These are phyloP conservation scores for Yponomeuta malinellus DNA, from an alignment of 2,888 invertebrate species.

Conservation along the genomic window DNA sequence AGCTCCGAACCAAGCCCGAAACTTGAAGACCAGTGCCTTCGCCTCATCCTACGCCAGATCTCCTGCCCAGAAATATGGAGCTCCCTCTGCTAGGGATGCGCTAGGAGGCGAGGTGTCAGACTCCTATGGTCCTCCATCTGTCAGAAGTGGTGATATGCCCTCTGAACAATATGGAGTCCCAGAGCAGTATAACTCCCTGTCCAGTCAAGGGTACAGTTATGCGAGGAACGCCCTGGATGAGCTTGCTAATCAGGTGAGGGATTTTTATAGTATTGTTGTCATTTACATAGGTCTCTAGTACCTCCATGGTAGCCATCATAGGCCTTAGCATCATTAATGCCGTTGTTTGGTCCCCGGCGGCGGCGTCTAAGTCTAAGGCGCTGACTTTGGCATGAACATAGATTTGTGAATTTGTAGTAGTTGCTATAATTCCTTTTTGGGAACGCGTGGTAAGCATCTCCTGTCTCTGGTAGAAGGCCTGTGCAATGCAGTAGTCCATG, in stretches of 20 bases:
- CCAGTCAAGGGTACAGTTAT: constrained; percentile 45
- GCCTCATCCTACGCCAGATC: constrained; percentile 53
- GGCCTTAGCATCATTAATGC: no score
- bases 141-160: constrained; percentile 40
- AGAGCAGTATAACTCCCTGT: constrained; percentile 59
- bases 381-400: no score
- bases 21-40: constrained; percentile 49
- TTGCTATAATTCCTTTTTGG: no score
- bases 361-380: no score
- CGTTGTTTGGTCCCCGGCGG: no score
- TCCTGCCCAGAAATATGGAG: constrained; percentile 44
- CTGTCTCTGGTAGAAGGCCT: no score
- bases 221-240: constrained; percentile 49
- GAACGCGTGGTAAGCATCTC: no score
- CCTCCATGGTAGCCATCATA: no score
- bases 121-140: constrained; percentile 27
- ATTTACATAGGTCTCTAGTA: no score
- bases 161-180: constrained; percentile 62
- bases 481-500: no score
- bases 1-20: constrained; percentile 43
- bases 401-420: no score
- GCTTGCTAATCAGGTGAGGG: constrained; percentile 44
- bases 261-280: background rate
- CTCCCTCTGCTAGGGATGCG: constrained; percentile 35
- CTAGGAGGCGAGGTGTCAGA: constrained; percentile 16